A percentile compares a stretch with the other conserved stretches of the same genome.
Evolutionary conservation across 64 coral and sea anemone genomes (phyloP).

Genomic region (Astreopora myriophthalma): DNA sequence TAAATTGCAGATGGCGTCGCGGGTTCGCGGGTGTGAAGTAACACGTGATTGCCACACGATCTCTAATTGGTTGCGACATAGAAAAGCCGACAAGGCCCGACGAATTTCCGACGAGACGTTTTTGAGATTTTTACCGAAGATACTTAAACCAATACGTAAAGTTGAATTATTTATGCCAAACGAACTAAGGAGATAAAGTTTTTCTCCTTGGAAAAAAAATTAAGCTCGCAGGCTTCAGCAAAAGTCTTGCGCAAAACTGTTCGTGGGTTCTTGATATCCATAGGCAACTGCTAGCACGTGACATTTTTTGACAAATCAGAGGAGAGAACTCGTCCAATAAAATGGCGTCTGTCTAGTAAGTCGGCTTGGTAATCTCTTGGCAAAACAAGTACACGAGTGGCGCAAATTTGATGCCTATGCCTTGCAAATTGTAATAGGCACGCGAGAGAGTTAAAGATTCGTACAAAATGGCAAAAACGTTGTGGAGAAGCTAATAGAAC

Average conservation of each 20-base stretch:
- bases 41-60: background rate
- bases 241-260: background rate
- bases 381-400: background rate
- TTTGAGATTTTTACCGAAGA: background rate
- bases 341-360: background rate
- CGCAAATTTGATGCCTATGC: background rate
- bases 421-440: background rate
- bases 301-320: background rate
- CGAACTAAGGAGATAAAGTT: too few species aligned
- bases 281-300: background rate
- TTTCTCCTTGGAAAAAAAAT: background rate
- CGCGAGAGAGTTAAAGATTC: background rate
- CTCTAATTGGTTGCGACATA: background rate
- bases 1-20: background rate
- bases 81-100: background rate
- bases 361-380: background rate
- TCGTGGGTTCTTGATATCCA: too few species aligned
- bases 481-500: background rate
- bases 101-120: background rate
- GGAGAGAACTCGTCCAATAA: background rate
- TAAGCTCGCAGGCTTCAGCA: background rate
- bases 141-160: background rate
- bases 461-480: background rate
- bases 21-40: background rate
- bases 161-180: background rate